Evolutionary conservation across 2,113 vertebrate genomes (phyloP), one percentile per base, ranked within the genome.

Genomic region (Pangasianodon hypophthalmus): DNA sequence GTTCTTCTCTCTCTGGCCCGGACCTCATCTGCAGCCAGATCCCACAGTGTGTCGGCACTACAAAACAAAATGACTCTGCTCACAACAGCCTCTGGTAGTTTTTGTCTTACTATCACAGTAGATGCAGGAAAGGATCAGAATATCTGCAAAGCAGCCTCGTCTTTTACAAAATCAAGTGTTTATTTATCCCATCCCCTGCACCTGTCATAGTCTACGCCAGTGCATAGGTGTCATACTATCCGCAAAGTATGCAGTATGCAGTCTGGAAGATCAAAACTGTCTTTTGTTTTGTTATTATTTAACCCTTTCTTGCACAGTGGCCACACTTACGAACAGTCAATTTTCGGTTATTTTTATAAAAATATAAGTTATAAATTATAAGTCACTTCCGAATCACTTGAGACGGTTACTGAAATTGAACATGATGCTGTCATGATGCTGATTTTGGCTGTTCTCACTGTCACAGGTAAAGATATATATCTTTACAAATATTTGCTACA

Each of bases 1-100:
- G 89, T 91, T 88, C 89, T 90, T 7, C 91, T 94, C 92, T 96
- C 95, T 85, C 86, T 95, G 60, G 92, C 94, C 44, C 92, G 95
- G 26, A 97, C 96, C 95, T 98, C 97, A 24, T 96, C 95, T 88
- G 96, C 94, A 52, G 98, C 98, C 87, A 97, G 93, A 81, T 99
- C 98, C 98, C 98, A 99, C 37, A 99, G 91, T n/a, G 96, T 97
- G 93, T 97, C 97, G 13, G 96, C 96, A 88, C 67, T 91, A 64
- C 58, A 82, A 84, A 91, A 95, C 16, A 94, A 85, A 29, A 91
- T 10, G 62, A 92, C 50, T 0, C 13, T 37, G 37, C 88, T 56
- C 50, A 79, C 32, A 37, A 77, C 24, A 44, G 48, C 18, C 6
- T 86, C 4, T 52, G 2, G 14, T 1, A 67, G 4, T 10, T 41